Evolutionary conservation across 2,113 vertebrate species (phyloP), one percentile per base, ranked within the genome.

Genomic region (Aviceda subcristata): DNA sequence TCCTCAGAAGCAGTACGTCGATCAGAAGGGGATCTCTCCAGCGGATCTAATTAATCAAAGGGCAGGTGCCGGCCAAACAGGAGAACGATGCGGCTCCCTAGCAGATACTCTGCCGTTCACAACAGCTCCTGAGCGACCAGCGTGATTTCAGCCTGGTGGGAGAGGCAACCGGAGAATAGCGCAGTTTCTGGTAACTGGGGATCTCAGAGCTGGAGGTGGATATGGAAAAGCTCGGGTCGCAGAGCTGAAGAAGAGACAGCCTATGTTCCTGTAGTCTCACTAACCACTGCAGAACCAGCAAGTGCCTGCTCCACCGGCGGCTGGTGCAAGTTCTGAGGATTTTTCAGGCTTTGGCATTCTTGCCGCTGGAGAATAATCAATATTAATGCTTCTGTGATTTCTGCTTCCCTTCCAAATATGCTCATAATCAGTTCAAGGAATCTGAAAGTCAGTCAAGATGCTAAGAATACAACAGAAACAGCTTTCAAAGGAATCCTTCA

Each of bases 401-500:
- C 69, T 6, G 30, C 77, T 94, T 96, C 85, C 81, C 74, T 95
- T 94, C 90, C 93, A 95, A 94, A 92, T 45, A 29, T 1, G 36
- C 87, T 94, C 72, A 41, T 50, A 94, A 90, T 96, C 92, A 94
- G 74, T 21, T 82, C 43, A 93, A 82, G 90, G 57, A 82, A 96
- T 95, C 41, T 85, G 66, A 94, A 91, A 93, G 81, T 90, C 62
- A 60, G 81, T 95, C 87, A 94, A 74, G 74, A 68, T 94, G 74
- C 71, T 88, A 45, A 85, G 91, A 94, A 75, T 60, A 73, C 36
- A 50, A 91, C 90, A 96, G 90, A 91, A 96, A 86, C 87, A 68
- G 46, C 73, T 93, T 95, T 96, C 92, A 94, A 93, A 96, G 92
- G 87, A 94, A 69, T 77, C 77, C 81, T 93, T 96, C 90, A 79